Percentiles rank a stretch among this genome's conserved stretches.
Evolutionary conservation across 2,113 vertebrate species (phyloP).

Genomic region (Crotophaga sulcirostris): DNA sequence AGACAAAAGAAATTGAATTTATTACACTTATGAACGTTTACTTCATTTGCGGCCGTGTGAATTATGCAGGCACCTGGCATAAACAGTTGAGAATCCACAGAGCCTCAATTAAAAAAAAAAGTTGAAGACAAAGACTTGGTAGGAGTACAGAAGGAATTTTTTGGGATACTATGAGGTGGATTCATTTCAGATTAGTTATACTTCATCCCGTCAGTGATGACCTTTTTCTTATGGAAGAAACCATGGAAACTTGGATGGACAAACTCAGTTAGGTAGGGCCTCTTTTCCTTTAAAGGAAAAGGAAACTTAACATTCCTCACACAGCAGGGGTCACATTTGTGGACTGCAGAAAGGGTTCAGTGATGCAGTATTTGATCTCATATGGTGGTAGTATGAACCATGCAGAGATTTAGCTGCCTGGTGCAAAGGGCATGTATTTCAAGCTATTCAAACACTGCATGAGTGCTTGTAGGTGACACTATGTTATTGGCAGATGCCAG

Average conservation of each 20-base stretch:
- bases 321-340: slow-evolving; percentile 16
- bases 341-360: slow-evolving; percentile 22
- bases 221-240: slow-evolving; percentile 12
- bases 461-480: neutral
- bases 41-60: neutral
- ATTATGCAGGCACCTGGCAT: neutral
- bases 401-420: neutral
- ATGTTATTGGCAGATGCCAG: neutral
- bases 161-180: neutral
- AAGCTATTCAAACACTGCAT: neutral
- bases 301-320: slow-evolving; percentile 46
- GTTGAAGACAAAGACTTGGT: neutral
- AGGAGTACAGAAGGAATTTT: neutral
- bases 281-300: slow-evolving; percentile 27
- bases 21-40: neutral
- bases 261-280: slow-evolving; percentile 3
- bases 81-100: neutral
- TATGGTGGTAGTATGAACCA: neutral
- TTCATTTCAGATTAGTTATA: neutral
- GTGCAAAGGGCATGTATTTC: slow-evolving; percentile 27
- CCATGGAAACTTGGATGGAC: slow-evolving; percentile 33
- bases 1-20: neutral
- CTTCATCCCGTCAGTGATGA: neutral
- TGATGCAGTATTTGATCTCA: slow-evolving; percentile 44
- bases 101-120: neutral